Conservation (phyloP, 2,113 vertebrate genomes). For the Callopanchax toddi region DNA sequence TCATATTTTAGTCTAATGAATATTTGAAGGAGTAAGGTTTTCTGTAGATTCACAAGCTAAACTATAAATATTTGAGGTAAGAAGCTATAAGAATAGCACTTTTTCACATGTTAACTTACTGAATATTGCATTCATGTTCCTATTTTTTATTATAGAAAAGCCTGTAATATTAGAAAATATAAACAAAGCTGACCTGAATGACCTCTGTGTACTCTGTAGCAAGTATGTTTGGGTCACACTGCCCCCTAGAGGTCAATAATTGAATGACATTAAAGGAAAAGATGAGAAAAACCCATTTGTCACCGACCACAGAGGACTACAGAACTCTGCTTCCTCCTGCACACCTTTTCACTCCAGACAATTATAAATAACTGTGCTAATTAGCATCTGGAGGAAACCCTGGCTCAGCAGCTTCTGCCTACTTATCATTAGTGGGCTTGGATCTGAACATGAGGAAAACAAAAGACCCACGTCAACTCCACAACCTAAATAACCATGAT, state of each 20-base stretch:
- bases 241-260: conserved; percentile 48
- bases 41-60: background rate
- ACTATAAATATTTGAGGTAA: background rate
- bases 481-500: background rate
- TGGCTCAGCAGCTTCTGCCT: conserved; percentile 40
- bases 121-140: background rate
- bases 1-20: background rate
- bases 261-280: conserved; percentile 7
- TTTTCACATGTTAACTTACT: background rate
- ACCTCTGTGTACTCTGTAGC: background rate
- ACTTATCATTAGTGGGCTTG: conserved; percentile 23
- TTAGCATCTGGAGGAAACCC: conserved; percentile 49
- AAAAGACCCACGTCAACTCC: background rate
- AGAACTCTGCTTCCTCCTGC: conserved; percentile 31
- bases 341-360: conserved; percentile 51
- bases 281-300: conserved; percentile 36
- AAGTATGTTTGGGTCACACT: conserved; percentile 32
- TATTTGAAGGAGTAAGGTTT: no score
- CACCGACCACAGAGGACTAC: conserved; percentile 27
- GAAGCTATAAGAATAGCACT: background rate
- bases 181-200: background rate
- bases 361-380: conserved; percentile 59
- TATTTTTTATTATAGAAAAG: background rate
- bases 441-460: conserved; percentile 16
- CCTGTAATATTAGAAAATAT: background rate